These are phyloP conservation scores for Pseudobourletiella spinata DNA, from an alignment of 1,140 invertebrate genomes.

Conservation along the genomic window DNA sequence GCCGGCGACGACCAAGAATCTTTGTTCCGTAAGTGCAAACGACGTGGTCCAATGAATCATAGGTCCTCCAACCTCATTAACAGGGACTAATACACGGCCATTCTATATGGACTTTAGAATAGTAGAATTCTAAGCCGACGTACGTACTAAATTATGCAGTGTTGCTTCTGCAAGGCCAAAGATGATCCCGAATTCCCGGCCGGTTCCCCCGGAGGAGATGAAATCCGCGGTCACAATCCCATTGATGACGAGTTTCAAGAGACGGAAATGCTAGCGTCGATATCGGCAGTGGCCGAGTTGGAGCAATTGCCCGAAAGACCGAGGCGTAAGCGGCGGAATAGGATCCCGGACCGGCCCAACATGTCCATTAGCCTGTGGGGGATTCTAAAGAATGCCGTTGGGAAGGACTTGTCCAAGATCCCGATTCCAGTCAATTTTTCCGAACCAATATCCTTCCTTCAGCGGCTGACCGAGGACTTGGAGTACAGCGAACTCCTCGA, in stretches of 20 bases:
- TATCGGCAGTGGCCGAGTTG: background rate
- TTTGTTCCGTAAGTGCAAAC: too few species aligned
- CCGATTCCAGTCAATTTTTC: constrained; percentile 96
- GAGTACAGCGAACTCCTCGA: constrained; percentile 83
- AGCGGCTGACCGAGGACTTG: constrained; percentile 89
- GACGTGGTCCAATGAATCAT: too few species aligned
- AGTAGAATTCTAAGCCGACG: background rate
- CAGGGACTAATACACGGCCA: background rate
- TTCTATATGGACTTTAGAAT: background rate
- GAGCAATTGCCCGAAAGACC: background rate
- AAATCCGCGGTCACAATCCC: background rate
- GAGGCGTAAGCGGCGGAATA: background rate
- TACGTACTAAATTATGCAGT: too few species aligned
- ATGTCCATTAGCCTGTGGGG: constrained; percentile 68
- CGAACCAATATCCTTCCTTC: constrained; percentile 89
- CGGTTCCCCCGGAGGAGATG: background rate
- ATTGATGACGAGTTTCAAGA: background rate
- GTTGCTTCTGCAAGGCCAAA: background rate
- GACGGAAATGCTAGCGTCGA: background rate
- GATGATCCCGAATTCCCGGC: background rate
- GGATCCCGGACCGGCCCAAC: constrained; percentile 25
- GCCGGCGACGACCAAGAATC: too few species aligned
- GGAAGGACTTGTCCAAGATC: constrained; percentile 68
- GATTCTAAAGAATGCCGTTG: constrained; percentile 84
- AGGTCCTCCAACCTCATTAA: too few species aligned